Evolutionary conservation across 2,113 vertebrate species (phyloP), one percentile per base, ranked within the genome.

Genomic region (Paramormyrops kingsleyae): DNA sequence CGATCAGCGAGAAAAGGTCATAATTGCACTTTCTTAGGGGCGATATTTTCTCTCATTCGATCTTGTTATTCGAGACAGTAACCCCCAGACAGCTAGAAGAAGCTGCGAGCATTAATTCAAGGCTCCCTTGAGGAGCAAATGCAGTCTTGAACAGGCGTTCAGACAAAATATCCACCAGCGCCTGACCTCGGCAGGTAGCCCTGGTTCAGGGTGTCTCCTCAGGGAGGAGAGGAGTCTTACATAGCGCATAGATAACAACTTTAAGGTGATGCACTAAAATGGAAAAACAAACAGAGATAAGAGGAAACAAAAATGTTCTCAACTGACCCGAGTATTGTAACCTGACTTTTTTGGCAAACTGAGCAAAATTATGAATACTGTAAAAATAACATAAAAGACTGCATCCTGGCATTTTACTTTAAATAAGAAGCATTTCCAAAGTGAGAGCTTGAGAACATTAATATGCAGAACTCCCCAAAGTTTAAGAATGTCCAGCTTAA

Each of bases 101-200:
- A 74, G 85, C 53, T 84, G 46, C 21, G 42, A 90, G 84, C 62
- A 88, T 90, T 53, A 91, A 91, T 59, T 86, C 66, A 77, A 56
- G 59, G 42, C 39, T 90, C 90, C 88, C 56, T 27, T 39, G 87
- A 89, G 89, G 88, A 87, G 53, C 7, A 89, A 42, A 88, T 56
- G 24, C 19, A 44, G 59, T 88, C 90, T 88, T 91, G 91, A 91
- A 88, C 86, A 56, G 46, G 17, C 46, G 42, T 49, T 83, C 88
- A 90, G 89, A 90, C 86, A 85, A 62, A 89, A 93, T 90, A 39
- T 89, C 89, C 90, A 88, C 85, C 83, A 88, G 87, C 91, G 46
- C 21, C 53, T 87, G 24, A 85, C 59, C 90, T 87, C 85, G 56
- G 83, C 35, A 49, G 88, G 15, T 66, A 88, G 39, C 53, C 52